Evolutionary conservation across 1,140 invertebrate genomes (phyloP), one percentile per base, ranked within the genome.

Genomic region (Spodoptera frugiperda): DNA sequence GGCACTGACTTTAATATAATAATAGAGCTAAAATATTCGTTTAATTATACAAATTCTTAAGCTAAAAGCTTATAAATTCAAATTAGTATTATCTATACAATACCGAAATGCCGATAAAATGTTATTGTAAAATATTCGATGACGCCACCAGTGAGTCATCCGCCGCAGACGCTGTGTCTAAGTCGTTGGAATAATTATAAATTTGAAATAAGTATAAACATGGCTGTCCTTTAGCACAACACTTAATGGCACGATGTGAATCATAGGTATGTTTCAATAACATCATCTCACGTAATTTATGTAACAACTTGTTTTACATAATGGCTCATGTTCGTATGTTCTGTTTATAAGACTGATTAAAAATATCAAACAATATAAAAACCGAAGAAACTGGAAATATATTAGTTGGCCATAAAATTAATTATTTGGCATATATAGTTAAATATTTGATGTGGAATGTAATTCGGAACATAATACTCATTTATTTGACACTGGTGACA

Each of bases 51-150:
- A 68, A 54, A 44, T 71, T 21, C 44, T 49, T 49, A 14, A 33
- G 10, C 49, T 5, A 14, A n/a, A 44, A 73, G 39, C 70, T 73
- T 53, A 78, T 78, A 76, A 71, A 82, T 82, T 77, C 78, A 80
- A 76, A 82, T 76, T 54, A 70, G 39, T 68, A 46, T 59, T 76
- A 68, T 59, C 80, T 81, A 80, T 77, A 70, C n/a, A 25, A 55
- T 21, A 55, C 21, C 21, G 17, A 55, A 11, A 25, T 57, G 21
- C 25, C 21, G 21, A 21, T 55, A 25, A 54, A 78, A 73, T 79
- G 79, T 77, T 79, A 85, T 82, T 79, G 82, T 83, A 78, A 85
- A 78, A 77, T 73, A 80, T 77, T 79, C 74, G 79, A 61, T 85
- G 78, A 83, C 76, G 68, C 33, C 46, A 77, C 39, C 53, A 39